Evolutionary conservation across 92 coral and sea anemone genomes (phyloP).

Genomic region (Bergia sp.): DNA sequence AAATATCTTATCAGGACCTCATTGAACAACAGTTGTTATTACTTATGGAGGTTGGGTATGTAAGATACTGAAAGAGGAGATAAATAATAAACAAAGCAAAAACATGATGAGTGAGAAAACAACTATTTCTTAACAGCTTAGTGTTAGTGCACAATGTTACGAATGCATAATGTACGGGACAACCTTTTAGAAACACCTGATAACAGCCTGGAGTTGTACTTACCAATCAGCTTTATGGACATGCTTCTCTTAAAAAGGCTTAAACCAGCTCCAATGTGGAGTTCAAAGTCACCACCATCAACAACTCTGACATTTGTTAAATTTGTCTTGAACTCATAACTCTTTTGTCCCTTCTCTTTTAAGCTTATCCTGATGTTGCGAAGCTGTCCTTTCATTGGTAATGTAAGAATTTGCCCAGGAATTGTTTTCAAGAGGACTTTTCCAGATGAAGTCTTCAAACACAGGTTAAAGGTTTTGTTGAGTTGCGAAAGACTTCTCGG

Average conservation of each 20-base stretch:
- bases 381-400: slow-evolving; percentile 20
- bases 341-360: not conserved
- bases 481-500: not conserved
- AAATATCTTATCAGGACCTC: too few relatives aligned
- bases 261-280: not conserved
- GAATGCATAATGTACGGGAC: too few relatives aligned
- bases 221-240: slow-evolving; percentile 14
- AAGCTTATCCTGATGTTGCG: not conserved
- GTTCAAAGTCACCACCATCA: slow-evolving; percentile 17
- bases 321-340: slow-evolving; percentile 2
- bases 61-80: too few relatives aligned
- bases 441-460: slow-evolving; percentile 27
- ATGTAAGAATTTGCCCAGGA: slow-evolving; percentile 24
- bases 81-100: too few relatives aligned
- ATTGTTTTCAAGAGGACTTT: slow-evolving; percentile 8
- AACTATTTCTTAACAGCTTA: too few relatives aligned
- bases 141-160: not conserved
- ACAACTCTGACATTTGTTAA: not conserved
- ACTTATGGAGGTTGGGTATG: too few relatives aligned
- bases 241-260: not conserved
- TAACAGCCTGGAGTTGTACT: not conserved
- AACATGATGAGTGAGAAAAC: too few relatives aligned
- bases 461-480: not conserved
- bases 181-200: not conserved
- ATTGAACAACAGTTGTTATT: too few relatives aligned